Evolutionary conservation across 2,797 vertebrate species (phyloP), one percentile per base, ranked within the genome.

Genomic region (Octomys mimax): DNA sequence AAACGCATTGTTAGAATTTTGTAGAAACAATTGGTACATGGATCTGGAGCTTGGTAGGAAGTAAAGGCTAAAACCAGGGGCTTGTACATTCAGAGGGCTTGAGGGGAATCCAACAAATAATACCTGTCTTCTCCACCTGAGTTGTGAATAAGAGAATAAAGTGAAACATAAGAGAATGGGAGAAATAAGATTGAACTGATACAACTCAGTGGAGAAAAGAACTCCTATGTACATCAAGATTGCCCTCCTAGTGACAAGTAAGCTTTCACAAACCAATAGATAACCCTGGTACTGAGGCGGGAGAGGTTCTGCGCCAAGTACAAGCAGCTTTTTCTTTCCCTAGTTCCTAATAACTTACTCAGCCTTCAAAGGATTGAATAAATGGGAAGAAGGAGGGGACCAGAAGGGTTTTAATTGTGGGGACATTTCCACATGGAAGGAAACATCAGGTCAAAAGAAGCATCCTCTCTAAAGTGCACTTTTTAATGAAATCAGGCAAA

Each of bases 91-190:
- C 75, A 52, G 54, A 89, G 42, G 1, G 11, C 52, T 86, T 73
- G 54, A 49, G 5, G 33, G n/a, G 61, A 39, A 39, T 87, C 70
- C 33, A 75, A 86, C 52, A 86, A 85, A 36, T 75, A 87, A 71
- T 68, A 84, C 21, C 7, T 6, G 1, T 93, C 21, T 66, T 77
- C 19, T 82, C 90, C 64, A 84, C 33, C 33, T 66, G 70, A 92
- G 16, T 90, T 83, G 14, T 28, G 10, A 87, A 70, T 87, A 49
- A 87, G 87, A n/a, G n/a, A 94, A 87, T 57, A 57, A 64, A 64
- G 75, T 91, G 49, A 84, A 91, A 73, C 6, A 70, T 36, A 90
- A 91, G 61, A 46, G 28, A 95, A 87, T 62, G 6, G 46, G 33
- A 86, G 68, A 64, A 31, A 73, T 12, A 62, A 81, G 49, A 73